Evolutionary conservation across 2,797 vertebrate species (phyloP).

Genomic region (Malurus leucopterus): DNA sequence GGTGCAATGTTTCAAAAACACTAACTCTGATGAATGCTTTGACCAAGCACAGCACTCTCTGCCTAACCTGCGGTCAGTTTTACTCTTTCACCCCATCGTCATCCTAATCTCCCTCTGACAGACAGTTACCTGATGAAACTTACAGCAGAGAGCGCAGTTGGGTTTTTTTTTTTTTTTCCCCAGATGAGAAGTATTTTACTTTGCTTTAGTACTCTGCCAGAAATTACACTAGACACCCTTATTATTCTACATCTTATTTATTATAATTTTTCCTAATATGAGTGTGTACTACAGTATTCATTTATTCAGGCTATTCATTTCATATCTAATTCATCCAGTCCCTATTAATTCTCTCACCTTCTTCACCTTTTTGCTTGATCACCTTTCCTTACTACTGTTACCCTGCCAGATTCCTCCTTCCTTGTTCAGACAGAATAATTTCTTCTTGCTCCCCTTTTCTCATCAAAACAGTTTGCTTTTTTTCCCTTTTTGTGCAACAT

Average conservation of each 20-base stretch:
- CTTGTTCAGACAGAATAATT: neutral
- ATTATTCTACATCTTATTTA: neutral
- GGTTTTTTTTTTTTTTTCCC: neutral
- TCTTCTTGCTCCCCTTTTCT: neutral
- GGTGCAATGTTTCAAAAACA: neutral
- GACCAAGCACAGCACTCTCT: neutral
- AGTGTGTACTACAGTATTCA: neutral
- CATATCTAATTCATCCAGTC: neutral
- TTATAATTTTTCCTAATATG: neutral
- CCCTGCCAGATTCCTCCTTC: neutral
- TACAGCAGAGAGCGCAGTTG: neutral
- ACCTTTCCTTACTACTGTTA: neutral
- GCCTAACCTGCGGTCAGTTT: neutral
- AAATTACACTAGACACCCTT: neutral
- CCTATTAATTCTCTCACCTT: neutral
- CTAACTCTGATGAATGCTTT: neutral
- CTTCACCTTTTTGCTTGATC: neutral
- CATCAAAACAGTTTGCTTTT: neutral
- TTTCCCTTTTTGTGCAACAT: neutral
- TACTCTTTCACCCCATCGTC: neutral
- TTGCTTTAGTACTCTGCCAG: neutral
- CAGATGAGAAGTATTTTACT: neutral
- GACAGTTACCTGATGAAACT: neutral
- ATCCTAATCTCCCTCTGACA: neutral
- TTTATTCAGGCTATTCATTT: neutral